Base-by-base conservation (phyloP, 2,888 invertebrate species). In the Halictus ligatus region DNA sequence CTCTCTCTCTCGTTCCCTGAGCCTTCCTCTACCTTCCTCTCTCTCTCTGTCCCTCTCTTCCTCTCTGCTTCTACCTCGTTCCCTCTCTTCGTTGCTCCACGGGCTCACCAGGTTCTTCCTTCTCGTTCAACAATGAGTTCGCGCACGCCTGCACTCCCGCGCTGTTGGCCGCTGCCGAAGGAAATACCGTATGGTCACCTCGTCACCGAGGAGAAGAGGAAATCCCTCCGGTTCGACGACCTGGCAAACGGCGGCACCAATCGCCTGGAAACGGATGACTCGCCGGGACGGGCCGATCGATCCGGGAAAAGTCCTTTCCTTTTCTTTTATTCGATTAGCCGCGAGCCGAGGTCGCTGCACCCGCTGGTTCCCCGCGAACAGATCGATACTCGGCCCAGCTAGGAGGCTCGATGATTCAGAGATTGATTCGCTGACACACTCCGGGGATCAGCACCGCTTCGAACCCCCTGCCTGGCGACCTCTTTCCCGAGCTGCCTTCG, bases 151-250 rank as follows among this genome's bases (percentile, higher is more conserved):
- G 83, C 84, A 87, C 60, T 60, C 60, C 60, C 60, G 91, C 87
- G 89, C 88, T 86, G 89, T 89, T 82, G 86, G 80, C 72, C 75
- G 84, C 85, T 60, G 83, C 91, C 84, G 88, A 89, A 93, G 90
- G 89, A 91, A 91, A 92, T 92, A 93, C 91, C 92, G 91, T 93
- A 92, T 93, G 92, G 88, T 88, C 93, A 91, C 89, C 89, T 91
- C 91, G 91, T 79, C 90, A 84, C 88, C 82, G 84, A 75, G 85
- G 86, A 87, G 86, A 86, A 88, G 89, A 90, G 91, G 90, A 89
- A 91, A 91, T 88, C 88, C 90, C 90, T 46, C 72, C 67, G 79
- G 89, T 84, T 89, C 87, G 86, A 88, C 83, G 86, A 92, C 92
- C 86, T 78, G 85, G 64, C 83, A 75, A 80, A 43, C 75, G 77